These are phyloP conservation scores for Trematomus loennbergii DNA, from an alignment of 2,113 vertebrate genomes.

Conservation along the genomic window DNA sequence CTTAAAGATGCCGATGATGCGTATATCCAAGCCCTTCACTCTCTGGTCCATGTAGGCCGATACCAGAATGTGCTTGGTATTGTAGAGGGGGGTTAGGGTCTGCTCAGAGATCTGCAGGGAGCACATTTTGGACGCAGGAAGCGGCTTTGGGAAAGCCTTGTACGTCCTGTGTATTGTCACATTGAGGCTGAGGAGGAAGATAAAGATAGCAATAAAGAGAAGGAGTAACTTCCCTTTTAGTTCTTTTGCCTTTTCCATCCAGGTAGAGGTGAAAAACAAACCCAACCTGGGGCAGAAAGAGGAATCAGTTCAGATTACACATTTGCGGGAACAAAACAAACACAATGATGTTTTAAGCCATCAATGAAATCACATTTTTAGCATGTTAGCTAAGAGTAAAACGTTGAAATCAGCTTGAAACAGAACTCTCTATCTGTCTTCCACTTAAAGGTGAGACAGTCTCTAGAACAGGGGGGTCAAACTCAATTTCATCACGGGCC, in stretches of 20 bases:
- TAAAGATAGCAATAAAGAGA: background rate
- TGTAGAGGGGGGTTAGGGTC: slow-evolving; percentile 74
- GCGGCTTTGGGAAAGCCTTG: rapidly evolving
- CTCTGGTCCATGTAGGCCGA: slow-evolving; percentile 83
- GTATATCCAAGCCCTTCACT: slow-evolving; percentile 54
- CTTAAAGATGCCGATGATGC: slow-evolving; percentile 82
- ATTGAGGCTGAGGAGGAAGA: background rate
- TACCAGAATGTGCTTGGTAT: slow-evolving; percentile 80
- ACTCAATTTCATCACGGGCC: too few relatives aligned
- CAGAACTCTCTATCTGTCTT: too few relatives aligned
- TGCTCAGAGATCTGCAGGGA: background rate
- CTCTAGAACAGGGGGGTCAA: too few relatives aligned
- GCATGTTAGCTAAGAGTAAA: too few relatives aligned
- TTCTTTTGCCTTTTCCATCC: background rate
- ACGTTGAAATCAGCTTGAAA: too few relatives aligned
- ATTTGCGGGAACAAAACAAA: background rate
- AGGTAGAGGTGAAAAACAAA: background rate
- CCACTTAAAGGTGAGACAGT: too few relatives aligned
- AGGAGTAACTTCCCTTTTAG: background rate
- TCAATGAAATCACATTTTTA: too few relatives aligned
- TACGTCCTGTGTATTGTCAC: rapidly evolving
- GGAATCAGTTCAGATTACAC: background rate
- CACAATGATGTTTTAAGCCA: background rate
- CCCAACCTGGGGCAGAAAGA: slow-evolving; percentile 33
- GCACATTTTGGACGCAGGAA: rapidly evolving